Base-by-base conservation (phyloP, 2,113 vertebrate genomes). In the Paedocypris sp. region DNA sequence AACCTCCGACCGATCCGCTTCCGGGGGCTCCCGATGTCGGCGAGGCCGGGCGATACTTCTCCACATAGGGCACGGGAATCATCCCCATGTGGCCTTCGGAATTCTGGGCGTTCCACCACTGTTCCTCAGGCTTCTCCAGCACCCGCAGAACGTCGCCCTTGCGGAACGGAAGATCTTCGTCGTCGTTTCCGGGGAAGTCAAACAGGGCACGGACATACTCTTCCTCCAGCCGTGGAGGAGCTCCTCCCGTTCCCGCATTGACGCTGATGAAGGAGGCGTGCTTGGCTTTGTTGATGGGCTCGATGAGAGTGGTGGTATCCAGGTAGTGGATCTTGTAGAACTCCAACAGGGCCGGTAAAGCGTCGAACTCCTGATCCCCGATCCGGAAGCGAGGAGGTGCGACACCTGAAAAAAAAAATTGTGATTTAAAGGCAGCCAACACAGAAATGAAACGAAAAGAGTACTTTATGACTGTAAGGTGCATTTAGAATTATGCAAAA, bases 291-390 rank as follows among this genome's bases (percentile, higher is more conserved):
- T 89, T 87, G 76, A 99, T 88, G 5, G 95, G 95, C 54, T 98
- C 95, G 79, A 96, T 94, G 79, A 99, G 87, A 20, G 95, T 99
- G 76, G 95, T 99, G 87, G 95, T 99, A 85, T 99, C 94, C 86
- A 99, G 86, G 84, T 99, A 99, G 83, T 99, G 95, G 77, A 99
- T 98, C 84, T 97, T 99, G 79, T 99, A 98, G 86, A 99, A 98
- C 83, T 98, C 94, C 79, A 99, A 83, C 81, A 99, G 83, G 75
- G 91, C 88, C 25, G 91, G 89, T 69, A 99, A 88, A 36, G 92
- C 91, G 6, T 98, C 95, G 70, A 99, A 99, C 74, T 99, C 95
- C 82, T 99, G 95, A 84, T 99, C 95, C 23, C 95, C 95, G 62
- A 99, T 99, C 50, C 93, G 91, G 79, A 97, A 97, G 59, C 88